phyloP scores from a whole-genome alignment of 2,797 vertebrate species.

The Eptatretus atami region DNA sequence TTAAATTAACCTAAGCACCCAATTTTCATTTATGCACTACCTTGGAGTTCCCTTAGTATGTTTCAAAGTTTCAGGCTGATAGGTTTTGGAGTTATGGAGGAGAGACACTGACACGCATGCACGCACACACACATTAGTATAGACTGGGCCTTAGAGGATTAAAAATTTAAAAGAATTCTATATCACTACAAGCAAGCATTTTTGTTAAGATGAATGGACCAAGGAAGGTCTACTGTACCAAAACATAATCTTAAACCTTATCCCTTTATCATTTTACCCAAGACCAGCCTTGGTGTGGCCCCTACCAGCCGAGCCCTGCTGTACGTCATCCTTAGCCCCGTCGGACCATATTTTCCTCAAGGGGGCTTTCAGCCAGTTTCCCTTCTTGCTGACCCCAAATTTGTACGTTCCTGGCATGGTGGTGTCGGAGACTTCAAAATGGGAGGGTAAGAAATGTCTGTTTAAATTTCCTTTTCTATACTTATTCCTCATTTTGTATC shows the following conservation, averaged over 20 bases:
- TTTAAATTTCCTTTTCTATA: not conserved
- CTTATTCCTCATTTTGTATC: not conserved
- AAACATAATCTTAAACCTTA: not conserved
- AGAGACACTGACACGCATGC: too few species aligned
- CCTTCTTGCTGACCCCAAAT: conserved; percentile 36
- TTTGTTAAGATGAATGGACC: too few species aligned
- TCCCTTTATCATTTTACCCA: not conserved
- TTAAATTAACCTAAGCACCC: too few species aligned
- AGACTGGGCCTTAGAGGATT: too few species aligned
- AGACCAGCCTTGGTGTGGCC: conserved; percentile 39
- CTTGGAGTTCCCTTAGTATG: too few species aligned
- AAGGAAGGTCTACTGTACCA: too few species aligned
- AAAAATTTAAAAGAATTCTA: too few species aligned
- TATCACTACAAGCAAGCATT: too few species aligned
- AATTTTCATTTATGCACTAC: too few species aligned
- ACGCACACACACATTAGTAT: too few species aligned
- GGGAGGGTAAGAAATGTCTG: conserved; percentile 23
- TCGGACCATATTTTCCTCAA: conserved; percentile 39
- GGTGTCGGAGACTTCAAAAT: conserved; percentile 43
- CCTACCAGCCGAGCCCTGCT: conserved; percentile 22
- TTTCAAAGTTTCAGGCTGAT: too few species aligned
- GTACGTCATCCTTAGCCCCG: conserved; percentile 36
- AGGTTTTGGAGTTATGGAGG: too few species aligned
- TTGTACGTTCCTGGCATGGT: conserved; percentile 36
- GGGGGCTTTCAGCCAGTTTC: conserved; percentile 35